A percentile compares a stretch with the other conserved stretches of the same genome.
These are phyloP conservation scores for Rhodinocichla rosea DNA, from an alignment of 2,113 vertebrate species.

Conservation along the genomic window DNA sequence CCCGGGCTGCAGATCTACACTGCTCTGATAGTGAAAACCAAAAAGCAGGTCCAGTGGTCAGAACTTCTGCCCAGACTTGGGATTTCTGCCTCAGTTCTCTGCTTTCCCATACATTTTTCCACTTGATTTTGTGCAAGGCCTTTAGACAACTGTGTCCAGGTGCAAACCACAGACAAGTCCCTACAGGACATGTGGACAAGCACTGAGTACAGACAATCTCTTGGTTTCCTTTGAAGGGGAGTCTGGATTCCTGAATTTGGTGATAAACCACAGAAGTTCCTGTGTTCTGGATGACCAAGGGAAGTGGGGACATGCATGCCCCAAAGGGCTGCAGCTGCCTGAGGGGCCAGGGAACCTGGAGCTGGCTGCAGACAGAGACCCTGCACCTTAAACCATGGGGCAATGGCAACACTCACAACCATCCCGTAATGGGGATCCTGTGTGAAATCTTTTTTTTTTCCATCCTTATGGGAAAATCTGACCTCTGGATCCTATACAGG, in stretches of 20 bases:
- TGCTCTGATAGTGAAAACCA: background rate
- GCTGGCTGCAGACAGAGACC: background rate
- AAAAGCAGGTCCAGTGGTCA: background rate
- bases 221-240: background rate
- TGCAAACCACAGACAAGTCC: background rate
- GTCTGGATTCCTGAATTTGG: background rate
- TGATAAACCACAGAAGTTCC: background rate
- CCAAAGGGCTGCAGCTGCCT: background rate
- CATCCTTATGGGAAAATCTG: background rate
- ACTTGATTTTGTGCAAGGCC: background rate
- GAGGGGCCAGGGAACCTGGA: background rate
- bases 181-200: background rate
- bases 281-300: rapidly evolving
- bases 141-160: background rate
- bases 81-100: background rate
- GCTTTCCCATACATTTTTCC: background rate
- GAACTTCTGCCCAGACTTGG: background rate
- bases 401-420: background rate
- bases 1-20: background rate
- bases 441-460: background rate
- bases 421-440: background rate
- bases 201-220: background rate
- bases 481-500: background rate
- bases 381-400: background rate
- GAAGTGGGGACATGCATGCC: rapidly evolving